These are phyloP conservation scores for Drepanosiphum platanoidis DNA, from an alignment of 2,888 invertebrate species.

Conservation along the genomic window DNA sequence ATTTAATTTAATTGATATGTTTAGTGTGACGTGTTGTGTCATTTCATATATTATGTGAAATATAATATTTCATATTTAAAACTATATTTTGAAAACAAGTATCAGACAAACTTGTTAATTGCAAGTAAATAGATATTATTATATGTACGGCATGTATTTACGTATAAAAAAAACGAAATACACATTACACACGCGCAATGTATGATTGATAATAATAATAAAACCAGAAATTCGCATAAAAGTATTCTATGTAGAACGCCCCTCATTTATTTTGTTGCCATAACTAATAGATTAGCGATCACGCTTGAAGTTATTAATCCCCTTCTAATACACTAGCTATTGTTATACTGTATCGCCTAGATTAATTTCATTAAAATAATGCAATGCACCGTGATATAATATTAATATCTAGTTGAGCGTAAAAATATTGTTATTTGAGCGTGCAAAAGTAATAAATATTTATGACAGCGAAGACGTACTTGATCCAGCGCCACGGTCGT, in stretches of 20 bases:
- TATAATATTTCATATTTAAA: too few species aligned
- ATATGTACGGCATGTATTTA: too few species aligned
- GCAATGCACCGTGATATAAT: conserved; percentile 46
- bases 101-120: not conserved
- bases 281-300: conserved; percentile 32
- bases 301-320: conserved; percentile 37
- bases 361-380: conserved; percentile 57
- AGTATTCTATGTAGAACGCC: not conserved
- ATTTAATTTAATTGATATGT: not conserved
- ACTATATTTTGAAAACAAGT: too few species aligned
- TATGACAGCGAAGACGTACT: not conserved
- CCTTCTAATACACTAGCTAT: conserved; percentile 28
- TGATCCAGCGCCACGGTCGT: too few species aligned
- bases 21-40: too few species aligned
- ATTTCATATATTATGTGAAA: too few species aligned
- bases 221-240: not conserved
- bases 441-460: conserved; percentile 28
- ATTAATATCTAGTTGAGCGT: conserved; percentile 55
- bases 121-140: too few species aligned
- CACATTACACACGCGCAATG: too few species aligned
- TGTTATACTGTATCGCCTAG: conserved; percentile 41
- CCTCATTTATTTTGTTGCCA: conserved; percentile 18
- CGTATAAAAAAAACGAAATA: not conserved
- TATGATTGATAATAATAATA: not conserved
- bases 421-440: conserved; percentile 35